These are phyloP conservation scores for Heliconius hewitsoni DNA, from an alignment of 1,140 invertebrate species.

Conservation along the genomic window DNA sequence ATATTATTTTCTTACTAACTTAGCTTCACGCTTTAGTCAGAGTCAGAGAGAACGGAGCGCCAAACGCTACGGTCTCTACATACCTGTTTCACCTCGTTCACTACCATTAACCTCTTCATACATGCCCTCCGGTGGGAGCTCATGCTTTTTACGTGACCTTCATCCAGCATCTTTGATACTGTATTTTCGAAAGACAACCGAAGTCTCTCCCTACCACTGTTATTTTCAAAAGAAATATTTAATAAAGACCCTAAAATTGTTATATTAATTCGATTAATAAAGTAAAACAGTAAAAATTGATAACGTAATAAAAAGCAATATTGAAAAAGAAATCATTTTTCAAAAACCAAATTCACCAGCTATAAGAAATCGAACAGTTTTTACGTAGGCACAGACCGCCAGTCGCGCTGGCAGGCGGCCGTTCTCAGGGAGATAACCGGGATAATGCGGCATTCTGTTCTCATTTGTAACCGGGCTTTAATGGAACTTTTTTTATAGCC, in stretches of 20 bases:
- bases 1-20: no score
- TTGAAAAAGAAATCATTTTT: conserved; percentile 19
- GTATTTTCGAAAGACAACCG: no score
- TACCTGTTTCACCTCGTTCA: no score
- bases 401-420: conserved; percentile 30
- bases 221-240: no score
- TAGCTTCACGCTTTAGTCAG: no score
- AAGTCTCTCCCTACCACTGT: no score
- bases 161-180: no score
- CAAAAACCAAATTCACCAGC: conserved; percentile 17
- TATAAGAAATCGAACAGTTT: conserved; percentile 27
- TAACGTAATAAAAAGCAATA: background rate
- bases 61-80: no score
- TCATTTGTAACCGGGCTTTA: conserved; percentile 71
- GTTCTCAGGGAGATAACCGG: conserved; percentile 65
- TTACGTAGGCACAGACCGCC: conserved; percentile 21
- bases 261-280: conserved; percentile 9
- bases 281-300: conserved; percentile 15
- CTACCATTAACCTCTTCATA: no score
- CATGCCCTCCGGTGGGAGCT: no score
- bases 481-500: conserved; percentile 64
- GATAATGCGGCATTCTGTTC: conserved; percentile 57
- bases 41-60: no score
- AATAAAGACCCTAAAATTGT: background rate
- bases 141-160: no score